Evolutionary conservation across 2,113 vertebrate genomes (phyloP).

Genomic region (Ciconia maguari): DNA sequence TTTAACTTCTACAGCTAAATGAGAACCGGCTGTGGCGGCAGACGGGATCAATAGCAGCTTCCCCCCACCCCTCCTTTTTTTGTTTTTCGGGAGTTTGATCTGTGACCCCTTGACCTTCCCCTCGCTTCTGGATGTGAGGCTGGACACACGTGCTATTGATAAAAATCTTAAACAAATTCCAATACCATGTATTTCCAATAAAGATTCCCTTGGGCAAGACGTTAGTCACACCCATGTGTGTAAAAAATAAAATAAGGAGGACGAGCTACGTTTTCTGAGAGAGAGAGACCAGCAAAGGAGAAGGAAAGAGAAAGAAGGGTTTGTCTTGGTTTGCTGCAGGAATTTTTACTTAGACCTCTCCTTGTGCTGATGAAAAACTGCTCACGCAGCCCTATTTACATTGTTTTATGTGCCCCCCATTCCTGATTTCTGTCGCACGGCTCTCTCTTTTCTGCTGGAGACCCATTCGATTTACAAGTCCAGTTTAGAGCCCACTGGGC

Average conservation of each 20-base stretch:
- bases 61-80: conserved; percentile 15
- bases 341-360: neutral
- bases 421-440: rapidly evolving
- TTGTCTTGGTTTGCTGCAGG: conserved; percentile 35
- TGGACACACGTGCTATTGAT: conserved; percentile 95
- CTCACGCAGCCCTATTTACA: neutral
- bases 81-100: conserved; percentile 56
- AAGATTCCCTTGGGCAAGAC: conserved; percentile 71
- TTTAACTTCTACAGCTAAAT: conserved; percentile 75
- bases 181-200: conserved; percentile 63
- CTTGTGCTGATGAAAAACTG: neutral
- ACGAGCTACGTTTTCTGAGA: neutral
- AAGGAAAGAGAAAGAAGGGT: conserved; percentile 44
- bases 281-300: conserved; percentile 30
- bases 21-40: conserved; percentile 77
- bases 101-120: conserved; percentile 78
- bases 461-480: neutral
- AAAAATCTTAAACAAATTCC: conserved; percentile 78
- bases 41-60: conserved; percentile 68
- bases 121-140: conserved; percentile 62
- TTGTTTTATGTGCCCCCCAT: neutral
- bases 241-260: conserved; percentile 51
- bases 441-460: neutral
- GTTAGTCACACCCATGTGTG: conserved; percentile 84
- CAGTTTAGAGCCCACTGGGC: neutral